These are phyloP conservation scores for Darwinula stevensoni DNA, from an alignment of 2,888 invertebrate genomes.

Conservation along the genomic window DNA sequence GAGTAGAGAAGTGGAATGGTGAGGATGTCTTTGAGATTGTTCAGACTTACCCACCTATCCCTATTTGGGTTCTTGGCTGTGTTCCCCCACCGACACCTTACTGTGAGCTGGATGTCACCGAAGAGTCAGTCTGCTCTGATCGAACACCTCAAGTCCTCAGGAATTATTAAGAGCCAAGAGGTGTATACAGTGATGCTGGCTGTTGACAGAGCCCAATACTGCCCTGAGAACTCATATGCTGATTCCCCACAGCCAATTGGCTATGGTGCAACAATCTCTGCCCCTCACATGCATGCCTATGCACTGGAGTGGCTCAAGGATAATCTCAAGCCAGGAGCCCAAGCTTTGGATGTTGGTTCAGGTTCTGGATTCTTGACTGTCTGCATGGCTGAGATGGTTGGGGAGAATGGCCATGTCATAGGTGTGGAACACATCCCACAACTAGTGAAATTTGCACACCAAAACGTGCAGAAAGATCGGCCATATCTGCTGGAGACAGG, in stretches of 20 bases:
- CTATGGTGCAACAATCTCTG: slow-evolving; percentile 76
- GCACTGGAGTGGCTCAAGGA: slow-evolving; percentile 55
- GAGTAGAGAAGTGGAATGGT: no score
- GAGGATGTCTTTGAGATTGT: no score
- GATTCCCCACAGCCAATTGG: slow-evolving; percentile 85
- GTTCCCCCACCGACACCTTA: no score
- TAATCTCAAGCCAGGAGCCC: slow-evolving; percentile 39
- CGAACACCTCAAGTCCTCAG: neutral
- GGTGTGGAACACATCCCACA: slow-evolving; percentile 76
- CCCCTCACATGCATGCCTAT: slow-evolving; percentile 90
- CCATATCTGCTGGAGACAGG: slow-evolving; percentile 32
- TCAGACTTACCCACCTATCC: no score
- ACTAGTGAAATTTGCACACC: slow-evolving; percentile 36
- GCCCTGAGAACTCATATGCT: slow-evolving; percentile 42
- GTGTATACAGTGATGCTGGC: slow-evolving; percentile 51
- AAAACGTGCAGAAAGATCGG: slow-evolving; percentile 45
- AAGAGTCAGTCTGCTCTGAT: no score
- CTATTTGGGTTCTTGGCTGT: no score
- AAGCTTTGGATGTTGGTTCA: slow-evolving; percentile 67
- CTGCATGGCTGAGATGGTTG: slow-evolving; percentile 62
- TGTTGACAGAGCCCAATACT: slow-evolving; percentile 57
- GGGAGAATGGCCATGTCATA: slow-evolving; percentile 32
- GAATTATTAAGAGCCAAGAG: slow-evolving; percentile 36
- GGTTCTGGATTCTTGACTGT: slow-evolving; percentile 78
- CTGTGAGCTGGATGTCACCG: no score